A percentile compares a stretch with the other conserved stretches of the same genome.
These are phyloP conservation scores for Pseudochirops cupreus DNA, from an alignment of 2,797 vertebrate genomes.

Conservation along the genomic window DNA sequence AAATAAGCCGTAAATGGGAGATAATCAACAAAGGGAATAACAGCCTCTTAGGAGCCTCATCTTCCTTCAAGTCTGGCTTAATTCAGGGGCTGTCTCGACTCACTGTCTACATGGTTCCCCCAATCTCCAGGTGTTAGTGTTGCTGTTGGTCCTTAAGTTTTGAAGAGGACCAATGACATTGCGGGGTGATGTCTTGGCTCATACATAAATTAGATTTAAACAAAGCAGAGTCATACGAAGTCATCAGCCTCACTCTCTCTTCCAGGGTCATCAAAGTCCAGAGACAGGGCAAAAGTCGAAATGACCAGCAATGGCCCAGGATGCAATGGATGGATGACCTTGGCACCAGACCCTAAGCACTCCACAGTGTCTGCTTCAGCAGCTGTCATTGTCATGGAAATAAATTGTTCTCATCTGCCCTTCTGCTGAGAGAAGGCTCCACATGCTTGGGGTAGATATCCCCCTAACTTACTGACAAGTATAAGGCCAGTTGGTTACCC, in stretches of 20 bases:
- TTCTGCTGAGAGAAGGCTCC: not conserved
- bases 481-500: no score
- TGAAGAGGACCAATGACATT: not conserved
- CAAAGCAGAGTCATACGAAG: not conserved
- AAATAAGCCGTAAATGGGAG: not conserved
- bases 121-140: not conserved
- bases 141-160: not conserved
- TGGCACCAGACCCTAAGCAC: not conserved
- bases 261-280: no score
- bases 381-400: not conserved
- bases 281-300: no score
- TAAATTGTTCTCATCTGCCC: not conserved
- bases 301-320: no score
- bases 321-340: not conserved
- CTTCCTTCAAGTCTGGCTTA: not conserved
- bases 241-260: not conserved
- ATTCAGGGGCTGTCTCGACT: not conserved
- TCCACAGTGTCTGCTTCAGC: not conserved
- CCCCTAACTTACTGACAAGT: no score
- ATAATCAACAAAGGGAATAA: not conserved
- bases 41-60: not conserved
- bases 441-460: no score
- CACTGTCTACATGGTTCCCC: not conserved
- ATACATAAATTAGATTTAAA: not conserved
- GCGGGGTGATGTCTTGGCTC: not conserved